phyloP scores from a whole-genome alignment of 2,888 invertebrate genomes.

The Papilio gigon region DNA sequence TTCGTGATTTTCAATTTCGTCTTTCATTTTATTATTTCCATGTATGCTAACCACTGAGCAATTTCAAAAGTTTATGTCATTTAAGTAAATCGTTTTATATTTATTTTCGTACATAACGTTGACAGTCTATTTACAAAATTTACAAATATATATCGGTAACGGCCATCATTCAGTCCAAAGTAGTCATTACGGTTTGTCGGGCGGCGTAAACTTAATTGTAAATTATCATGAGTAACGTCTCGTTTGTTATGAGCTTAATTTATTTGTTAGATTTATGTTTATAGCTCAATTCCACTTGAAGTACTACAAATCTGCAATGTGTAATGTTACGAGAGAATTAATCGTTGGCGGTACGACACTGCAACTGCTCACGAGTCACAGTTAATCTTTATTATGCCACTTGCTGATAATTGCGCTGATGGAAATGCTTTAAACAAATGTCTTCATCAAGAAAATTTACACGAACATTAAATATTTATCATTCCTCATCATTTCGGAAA shows the following conservation, averaged over 20 bases:
- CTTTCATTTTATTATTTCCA: too few species aligned
- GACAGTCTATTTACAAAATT: slow-evolving; percentile 20
- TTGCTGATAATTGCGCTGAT: slow-evolving; percentile 28
- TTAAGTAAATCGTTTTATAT: slow-evolving; percentile 3
- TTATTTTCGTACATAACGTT: slow-evolving; percentile 38
- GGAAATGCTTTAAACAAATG: neutral
- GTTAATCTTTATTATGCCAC: slow-evolving; percentile 30
- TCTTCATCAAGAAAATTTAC: neutral
- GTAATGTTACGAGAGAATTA: slow-evolving; percentile 34
- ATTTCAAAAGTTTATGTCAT: too few species aligned
- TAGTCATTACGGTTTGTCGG: slow-evolving; percentile 36
- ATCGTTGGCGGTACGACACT: slow-evolving; percentile 20
- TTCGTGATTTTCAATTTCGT: neutral
- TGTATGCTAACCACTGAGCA: too few species aligned
- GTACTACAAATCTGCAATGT: slow-evolving; percentile 38
- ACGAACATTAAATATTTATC: neutral
- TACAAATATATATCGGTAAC: slow-evolving; percentile 29
- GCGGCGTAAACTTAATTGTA: slow-evolving; percentile 40
- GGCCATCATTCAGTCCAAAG: slow-evolving; percentile 36
- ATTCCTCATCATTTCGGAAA: too few species aligned
- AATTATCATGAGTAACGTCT: slow-evolving; percentile 38
- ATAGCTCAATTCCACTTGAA: slow-evolving; percentile 39
- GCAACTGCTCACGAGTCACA: neutral
- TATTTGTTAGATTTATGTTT: slow-evolving; percentile 41
- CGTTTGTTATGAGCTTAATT: slow-evolving; percentile 40